These are phyloP conservation scores for Eidolon dupreanum DNA, from an alignment of 2,797 vertebrate genomes.

Conservation along the genomic window DNA sequence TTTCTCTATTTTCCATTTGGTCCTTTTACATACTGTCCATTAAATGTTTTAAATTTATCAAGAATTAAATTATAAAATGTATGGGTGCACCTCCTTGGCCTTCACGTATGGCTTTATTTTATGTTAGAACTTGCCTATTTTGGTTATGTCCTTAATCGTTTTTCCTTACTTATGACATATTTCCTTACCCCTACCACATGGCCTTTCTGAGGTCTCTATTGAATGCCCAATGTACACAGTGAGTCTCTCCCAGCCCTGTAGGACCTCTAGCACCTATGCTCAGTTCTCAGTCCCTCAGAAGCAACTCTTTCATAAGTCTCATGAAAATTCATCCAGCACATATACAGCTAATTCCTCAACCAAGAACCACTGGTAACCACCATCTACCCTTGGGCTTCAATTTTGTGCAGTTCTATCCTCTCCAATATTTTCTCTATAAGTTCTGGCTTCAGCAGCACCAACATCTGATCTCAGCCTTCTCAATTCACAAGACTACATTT, in stretches of 20 bases:
- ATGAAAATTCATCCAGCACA: not conserved
- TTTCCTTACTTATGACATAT: not conserved
- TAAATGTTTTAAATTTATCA: not conserved
- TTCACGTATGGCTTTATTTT: not conserved
- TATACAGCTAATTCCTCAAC: not conserved
- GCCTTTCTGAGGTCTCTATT: not conserved
- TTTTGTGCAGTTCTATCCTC: not conserved
- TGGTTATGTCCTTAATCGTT: not conserved
- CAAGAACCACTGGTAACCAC: not conserved
- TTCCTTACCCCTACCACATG: not conserved
- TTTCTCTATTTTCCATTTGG: not conserved
- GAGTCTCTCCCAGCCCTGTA: not conserved
- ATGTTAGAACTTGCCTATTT: not conserved
- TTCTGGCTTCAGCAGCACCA: not conserved
- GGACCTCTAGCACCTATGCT: not conserved
- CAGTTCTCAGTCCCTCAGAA: not conserved
- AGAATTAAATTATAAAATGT: not conserved
- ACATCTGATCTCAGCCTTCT: not conserved
- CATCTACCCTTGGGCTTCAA: not conserved
- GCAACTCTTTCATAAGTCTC: not conserved
- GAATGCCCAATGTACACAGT: not conserved
- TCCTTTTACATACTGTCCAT: not conserved
- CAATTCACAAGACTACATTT: not conserved
- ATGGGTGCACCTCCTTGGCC: not conserved
- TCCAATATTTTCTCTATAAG: not conserved